Base-by-base conservation (phyloP, 2,888 invertebrate species). In the Morpho helenor region DNA sequence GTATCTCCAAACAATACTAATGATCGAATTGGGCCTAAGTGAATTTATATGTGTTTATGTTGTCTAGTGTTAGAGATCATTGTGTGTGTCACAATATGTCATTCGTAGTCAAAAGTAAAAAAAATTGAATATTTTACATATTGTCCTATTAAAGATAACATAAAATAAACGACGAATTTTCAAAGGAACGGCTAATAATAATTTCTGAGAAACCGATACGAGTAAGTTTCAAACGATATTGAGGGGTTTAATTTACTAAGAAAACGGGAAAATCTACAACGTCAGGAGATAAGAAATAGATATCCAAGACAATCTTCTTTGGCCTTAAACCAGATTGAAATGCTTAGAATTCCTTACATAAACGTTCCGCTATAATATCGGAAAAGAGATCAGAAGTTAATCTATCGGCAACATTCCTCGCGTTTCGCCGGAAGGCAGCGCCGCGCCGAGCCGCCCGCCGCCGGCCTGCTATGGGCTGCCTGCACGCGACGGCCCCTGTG, bases 311-410 rank as follows among this genome's bases (percentile, higher is more conserved):
- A 77, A 79, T 75, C 78, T 75, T 79, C 79, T 77, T 81, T 82
- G 80, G 81, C 76, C 79, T 83, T 80, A 84, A 84, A 83, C 82
- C 81, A 85, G 82, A 87, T 87, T 85, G 87, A 80, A 84, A 79
- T 75, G 84, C 81, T 84, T 85, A 84, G 84, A 87, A 87, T 88
- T 87, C 84, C 87, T 86, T 86, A 85, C 82, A 86, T 85, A 88
- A 86, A 82, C 82, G 78, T 75, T 80, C 74, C 76, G 84, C 84
- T 83, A 84, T 88, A 87, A 88, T 89, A 89, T 89, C 88, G 87
- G 86, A 84, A 88, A 89, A 87, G 88, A 89, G 88, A 89, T 88
- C 89, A 89, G 88, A 87, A 89, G 88, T 89, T 89, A 89, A 89
- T 89, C 88, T 89, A 89, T 88, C 86, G 87, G 87, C 87, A 89